Percentiles rank a stretch among this genome's conserved stretches.
Evolutionary conservation across 2,797 vertebrate species (phyloP).

Genomic region (Malurus leucopterus): DNA sequence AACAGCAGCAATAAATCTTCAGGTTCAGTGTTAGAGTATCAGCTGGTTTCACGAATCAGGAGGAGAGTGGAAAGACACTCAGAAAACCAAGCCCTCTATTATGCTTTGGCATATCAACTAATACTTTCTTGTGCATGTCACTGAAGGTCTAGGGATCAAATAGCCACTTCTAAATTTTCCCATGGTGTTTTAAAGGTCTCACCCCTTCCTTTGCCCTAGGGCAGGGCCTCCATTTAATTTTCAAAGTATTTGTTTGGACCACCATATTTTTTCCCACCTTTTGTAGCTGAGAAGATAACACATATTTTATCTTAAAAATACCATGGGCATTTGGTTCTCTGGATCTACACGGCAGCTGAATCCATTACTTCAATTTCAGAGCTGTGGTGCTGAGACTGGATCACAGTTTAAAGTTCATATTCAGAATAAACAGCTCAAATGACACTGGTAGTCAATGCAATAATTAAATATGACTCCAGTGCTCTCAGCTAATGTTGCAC

Average conservation of each 20-base stretch:
- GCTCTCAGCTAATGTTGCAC: slow-evolving; percentile 36
- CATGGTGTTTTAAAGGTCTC: neutral
- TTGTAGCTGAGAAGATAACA: neutral
- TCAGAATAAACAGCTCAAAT: slow-evolving; percentile 48
- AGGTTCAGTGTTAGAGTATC: neutral
- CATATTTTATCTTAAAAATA: neutral
- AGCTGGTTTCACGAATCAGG: neutral
- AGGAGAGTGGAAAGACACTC: neutral
- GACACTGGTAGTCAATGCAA: neutral
- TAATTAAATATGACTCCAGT: slow-evolving; percentile 42
- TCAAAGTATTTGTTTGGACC: neutral
- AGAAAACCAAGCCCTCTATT: slow-evolving; percentile 16
- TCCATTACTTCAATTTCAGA: slow-evolving; percentile 12
- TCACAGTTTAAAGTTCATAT: slow-evolving; percentile 45
- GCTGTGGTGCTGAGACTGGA: neutral
- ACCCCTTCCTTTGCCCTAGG: neutral
- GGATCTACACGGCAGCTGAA: neutral
- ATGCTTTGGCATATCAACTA: slow-evolving; percentile 22
- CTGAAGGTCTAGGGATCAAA: slow-evolving; percentile 29
- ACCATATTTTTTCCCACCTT: neutral
- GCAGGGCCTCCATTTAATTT: neutral
- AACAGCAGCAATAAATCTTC: slow-evolving; percentile 28
- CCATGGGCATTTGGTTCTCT: neutral
- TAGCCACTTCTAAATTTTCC: neutral
- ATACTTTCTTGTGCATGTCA: neutral